Evolutionary conservation across 2,888 invertebrate species (phyloP), one percentile per base, ranked within the genome.

Genomic region (Chymomyza amoena): DNA sequence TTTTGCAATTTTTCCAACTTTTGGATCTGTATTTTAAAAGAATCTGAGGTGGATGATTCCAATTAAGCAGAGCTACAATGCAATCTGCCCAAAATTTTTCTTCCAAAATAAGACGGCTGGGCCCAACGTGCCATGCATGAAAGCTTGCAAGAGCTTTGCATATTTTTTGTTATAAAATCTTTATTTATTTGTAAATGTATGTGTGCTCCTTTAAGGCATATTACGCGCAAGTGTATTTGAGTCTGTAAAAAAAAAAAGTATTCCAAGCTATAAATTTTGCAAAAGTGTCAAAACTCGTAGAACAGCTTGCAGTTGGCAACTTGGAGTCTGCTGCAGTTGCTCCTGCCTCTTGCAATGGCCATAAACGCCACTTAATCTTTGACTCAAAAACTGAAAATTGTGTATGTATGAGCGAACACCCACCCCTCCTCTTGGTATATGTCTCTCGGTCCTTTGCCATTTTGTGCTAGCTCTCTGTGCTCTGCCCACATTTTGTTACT

Each of bases 331-430:
- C 62, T 73, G 69, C 75, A 73, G 69, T 72, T 66, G 62, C 76
- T 68, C 36, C 25, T 56, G 80, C 63, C 52, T 57, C 66, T 13
- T 61, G 80, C 75, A 52, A n/a, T 70, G 69, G 72, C 84, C 73
- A 88, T 87, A 85, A 85, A 85, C 85, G 87, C 85, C 85, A 85
- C 88, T 85, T 87, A 88, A 88, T 88, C 88, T 88, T 80, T 88
- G 83, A 83, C 81, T 82, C 85, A 82, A 78, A 75, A 74, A 79
- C 87, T 52, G 28, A 25, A 25, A 25, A 57, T 25, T 45, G n/a
- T 61, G 25, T 68, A 64, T 67, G 36, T 70, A 39, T 57, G 62
- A 64, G 57, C 50, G n/a, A n/a, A n/a, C n/a, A n/a, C n/a, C n/a
- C n/a, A 50, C 4, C 18, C 61, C 68, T n/a, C n/a, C n/a, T n/a